These are phyloP conservation scores for Sebastes fasciatus DNA, from an alignment of 2,113 vertebrate species.

Conservation along the genomic window DNA sequence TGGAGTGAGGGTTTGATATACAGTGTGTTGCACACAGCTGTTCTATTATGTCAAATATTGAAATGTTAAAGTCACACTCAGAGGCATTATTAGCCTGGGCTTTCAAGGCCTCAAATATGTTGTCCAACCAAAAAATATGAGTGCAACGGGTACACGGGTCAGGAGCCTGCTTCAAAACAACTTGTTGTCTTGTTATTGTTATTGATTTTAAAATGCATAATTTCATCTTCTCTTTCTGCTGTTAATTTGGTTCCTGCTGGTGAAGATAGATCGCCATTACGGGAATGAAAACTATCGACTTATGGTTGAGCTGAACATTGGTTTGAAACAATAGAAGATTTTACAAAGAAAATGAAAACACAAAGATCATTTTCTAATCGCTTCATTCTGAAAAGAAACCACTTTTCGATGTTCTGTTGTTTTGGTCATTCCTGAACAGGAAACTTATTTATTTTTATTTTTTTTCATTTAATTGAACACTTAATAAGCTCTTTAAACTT, in stretches of 20 bases:
- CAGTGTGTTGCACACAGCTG: neutral
- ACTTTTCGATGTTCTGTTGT: too few species aligned
- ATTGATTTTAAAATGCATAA: neutral
- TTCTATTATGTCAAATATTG: conserved; percentile 20
- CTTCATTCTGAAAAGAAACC: too few species aligned
- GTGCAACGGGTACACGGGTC: neutral
- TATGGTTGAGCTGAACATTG: neutral
- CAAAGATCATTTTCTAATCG: too few species aligned
- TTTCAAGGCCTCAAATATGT: neutral
- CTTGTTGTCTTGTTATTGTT: neutral
- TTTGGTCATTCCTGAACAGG: too few species aligned
- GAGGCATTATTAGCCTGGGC: neutral
- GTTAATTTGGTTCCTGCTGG: neutral
- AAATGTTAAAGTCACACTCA: conserved; percentile 2
- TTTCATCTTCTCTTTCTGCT: neutral
- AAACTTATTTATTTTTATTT: too few species aligned
- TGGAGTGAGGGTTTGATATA: conserved; percentile 2
- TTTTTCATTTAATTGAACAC: too few species aligned
- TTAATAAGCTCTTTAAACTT: too few species aligned
- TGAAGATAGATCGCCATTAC: neutral
- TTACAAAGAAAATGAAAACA: neutral
- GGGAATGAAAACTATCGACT: neutral
- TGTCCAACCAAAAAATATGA: neutral
- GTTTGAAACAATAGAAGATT: neutral
- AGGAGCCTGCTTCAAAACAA: neutral